Evolutionary conservation across 37 sponge, comb jelly and placozoan species (phyloP).

Genomic region (Ephydatia muelleri): DNA sequence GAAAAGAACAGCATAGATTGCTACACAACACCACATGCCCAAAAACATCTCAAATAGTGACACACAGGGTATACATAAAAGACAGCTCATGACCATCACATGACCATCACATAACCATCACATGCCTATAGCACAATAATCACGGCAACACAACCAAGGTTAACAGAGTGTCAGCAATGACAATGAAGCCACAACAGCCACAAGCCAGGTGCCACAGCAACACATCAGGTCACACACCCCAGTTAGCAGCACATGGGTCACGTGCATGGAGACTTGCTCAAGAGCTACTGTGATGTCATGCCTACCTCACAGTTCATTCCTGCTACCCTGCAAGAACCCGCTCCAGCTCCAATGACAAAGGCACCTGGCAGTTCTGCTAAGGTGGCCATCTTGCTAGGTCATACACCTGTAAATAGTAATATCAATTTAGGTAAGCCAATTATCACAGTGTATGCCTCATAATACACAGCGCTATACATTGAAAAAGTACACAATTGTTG

Average conservation of each 20-base stretch:
- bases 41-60: no score
- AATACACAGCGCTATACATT: no score
- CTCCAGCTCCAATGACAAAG: constrained; percentile 92
- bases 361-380: constrained; percentile 69
- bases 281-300: neutral
- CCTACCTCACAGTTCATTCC: constrained; percentile 92
- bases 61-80: no score
- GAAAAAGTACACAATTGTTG: no score
- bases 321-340: constrained; percentile 83
- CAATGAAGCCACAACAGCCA: neutral
- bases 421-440: neutral
- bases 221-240: neutral
- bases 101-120: no score
- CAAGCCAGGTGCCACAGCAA: neutral
- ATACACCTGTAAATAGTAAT: constrained; percentile 74
- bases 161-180: no score
- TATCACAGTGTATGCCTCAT: no score
- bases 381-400: constrained; percentile 66
- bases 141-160: no score
- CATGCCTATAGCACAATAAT: no score
- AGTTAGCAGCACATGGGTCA: neutral
- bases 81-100: no score
- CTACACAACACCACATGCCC: no score
- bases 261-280: neutral
- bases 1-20: no score